These are phyloP conservation scores for Brachylomia viminalis DNA, from an alignment of 2,888 invertebrate genomes.

Conservation along the genomic window DNA sequence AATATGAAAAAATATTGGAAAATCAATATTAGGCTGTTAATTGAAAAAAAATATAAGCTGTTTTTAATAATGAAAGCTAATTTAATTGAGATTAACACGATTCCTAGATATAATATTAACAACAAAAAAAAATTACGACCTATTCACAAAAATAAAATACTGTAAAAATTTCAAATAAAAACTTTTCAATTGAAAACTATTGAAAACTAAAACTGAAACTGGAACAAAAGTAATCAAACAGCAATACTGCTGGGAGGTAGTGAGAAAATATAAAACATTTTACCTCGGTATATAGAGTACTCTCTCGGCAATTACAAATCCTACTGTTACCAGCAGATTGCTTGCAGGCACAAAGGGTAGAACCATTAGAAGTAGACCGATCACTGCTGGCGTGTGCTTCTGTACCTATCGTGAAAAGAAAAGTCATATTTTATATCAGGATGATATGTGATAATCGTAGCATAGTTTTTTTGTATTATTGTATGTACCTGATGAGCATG, in stretches of 20 bases:
- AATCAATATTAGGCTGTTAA: background rate
- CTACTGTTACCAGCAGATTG: conserved; percentile 95
- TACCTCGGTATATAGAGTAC: conserved; percentile 97
- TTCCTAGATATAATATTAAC: background rate
- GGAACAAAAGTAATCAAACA: conserved; percentile 47
- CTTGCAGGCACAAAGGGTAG: conserved; percentile 96
- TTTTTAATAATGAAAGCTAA: background rate
- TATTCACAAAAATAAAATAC: conserved; percentile 11
- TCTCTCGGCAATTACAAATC: conserved; percentile 96
- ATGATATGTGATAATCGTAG: background rate
- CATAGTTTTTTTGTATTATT: background rate
- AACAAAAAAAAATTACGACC: no score
- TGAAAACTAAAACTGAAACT: conserved; percentile 28
- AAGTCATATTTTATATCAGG: background rate
- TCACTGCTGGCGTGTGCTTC: conserved; percentile 92
- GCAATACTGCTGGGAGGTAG: background rate
- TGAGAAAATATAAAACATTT: conserved; percentile 34
- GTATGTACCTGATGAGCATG: background rate
- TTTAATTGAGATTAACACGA: background rate
- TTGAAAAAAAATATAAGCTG: background rate
- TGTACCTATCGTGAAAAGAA: conserved; percentile 89
- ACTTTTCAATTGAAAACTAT: conserved; percentile 27
- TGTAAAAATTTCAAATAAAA: no score
- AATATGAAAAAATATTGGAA: background rate
- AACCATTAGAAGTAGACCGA: conserved; percentile 93